Conservation (phyloP, 2,113 vertebrate species). For the Melanostigma gelatinosum region DNA sequence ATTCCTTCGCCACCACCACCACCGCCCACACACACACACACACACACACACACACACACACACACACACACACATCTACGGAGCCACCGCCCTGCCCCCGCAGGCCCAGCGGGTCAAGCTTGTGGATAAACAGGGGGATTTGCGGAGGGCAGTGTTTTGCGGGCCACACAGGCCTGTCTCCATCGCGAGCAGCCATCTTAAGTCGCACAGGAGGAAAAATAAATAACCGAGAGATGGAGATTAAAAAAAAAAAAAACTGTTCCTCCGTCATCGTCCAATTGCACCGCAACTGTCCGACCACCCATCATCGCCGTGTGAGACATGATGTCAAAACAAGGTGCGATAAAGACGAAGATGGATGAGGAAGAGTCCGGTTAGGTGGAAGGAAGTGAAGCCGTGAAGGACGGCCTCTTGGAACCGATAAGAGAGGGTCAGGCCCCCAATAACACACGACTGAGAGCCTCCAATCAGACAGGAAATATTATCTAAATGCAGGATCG, state of each 20-base stretch:
- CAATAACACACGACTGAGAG: background rate
- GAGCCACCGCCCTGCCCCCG: slow-evolving; percentile 30
- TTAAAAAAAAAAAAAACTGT: slow-evolving; percentile 45
- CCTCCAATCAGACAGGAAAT: background rate
- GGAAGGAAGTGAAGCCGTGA: slow-evolving; percentile 41
- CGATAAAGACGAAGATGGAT: slow-evolving; percentile 40
- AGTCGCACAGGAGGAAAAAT: slow-evolving; percentile 76
- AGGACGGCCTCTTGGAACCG: slow-evolving; percentile 45
- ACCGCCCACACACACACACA: background rate
- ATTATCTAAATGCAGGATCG: too few species aligned
- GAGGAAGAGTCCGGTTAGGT: slow-evolving; percentile 47
- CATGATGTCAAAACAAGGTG: slow-evolving; percentile 56
- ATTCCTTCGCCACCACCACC: background rate
- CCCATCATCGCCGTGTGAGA: slow-evolving; percentile 25
- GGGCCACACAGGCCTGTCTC: slow-evolving; percentile 75
- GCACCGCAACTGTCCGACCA: slow-evolving; percentile 25
- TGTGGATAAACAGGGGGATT: slow-evolving; percentile 83
- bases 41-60: background rate
- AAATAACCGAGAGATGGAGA: slow-evolving; percentile 74
- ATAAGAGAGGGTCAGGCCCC: slow-evolving; percentile 22
- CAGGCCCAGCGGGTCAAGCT: slow-evolving; percentile 73
- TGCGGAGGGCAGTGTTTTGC: slow-evolving; percentile 69
- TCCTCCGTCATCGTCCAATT: slow-evolving; percentile 42
- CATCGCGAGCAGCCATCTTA: slow-evolving; percentile 83
- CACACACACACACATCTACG: too few species aligned